Percentiles rank a stretch among this genome's conserved stretches.
These are phyloP conservation scores for Diarsia rubi DNA, from an alignment of 2,888 invertebrate species.

Conservation along the genomic window DNA sequence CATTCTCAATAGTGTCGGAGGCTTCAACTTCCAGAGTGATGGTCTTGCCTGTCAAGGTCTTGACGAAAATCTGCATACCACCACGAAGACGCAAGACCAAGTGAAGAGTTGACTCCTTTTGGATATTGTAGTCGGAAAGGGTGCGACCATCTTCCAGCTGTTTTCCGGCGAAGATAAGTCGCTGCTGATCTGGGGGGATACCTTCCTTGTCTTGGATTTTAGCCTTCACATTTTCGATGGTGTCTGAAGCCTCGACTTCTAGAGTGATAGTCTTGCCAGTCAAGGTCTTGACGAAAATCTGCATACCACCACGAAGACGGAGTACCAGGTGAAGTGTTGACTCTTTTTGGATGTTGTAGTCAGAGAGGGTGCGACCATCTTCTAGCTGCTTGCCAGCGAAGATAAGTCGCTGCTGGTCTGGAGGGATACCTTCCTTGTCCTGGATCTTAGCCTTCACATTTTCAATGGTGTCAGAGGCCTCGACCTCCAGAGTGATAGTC, in stretches of 20 bases:
- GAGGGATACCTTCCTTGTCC: slow-evolving; percentile 83
- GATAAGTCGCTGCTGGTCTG: slow-evolving; percentile 82
- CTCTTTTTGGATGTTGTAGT: slow-evolving; percentile 82
- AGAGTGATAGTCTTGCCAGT: slow-evolving; percentile 82
- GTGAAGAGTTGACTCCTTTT: slow-evolving; percentile 83
- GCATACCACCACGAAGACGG: slow-evolving; percentile 83
- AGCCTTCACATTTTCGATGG: slow-evolving; percentile 83
- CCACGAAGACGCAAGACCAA: slow-evolving; percentile 75
- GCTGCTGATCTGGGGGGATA: slow-evolving; percentile 82
- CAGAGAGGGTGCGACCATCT: slow-evolving; percentile 80
- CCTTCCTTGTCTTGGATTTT: slow-evolving; percentile 83
- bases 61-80: slow-evolving; percentile 83
- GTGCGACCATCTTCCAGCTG: slow-evolving; percentile 85
- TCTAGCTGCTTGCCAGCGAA: slow-evolving; percentile 82
- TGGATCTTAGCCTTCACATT: slow-evolving; percentile 86
- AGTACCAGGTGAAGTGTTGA: slow-evolving; percentile 79
- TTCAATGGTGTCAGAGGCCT: slow-evolving; percentile 83
- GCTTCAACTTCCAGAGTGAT: slow-evolving; percentile 81
- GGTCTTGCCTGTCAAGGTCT: slow-evolving; percentile 80
- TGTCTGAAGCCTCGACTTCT: slow-evolving; percentile 80
- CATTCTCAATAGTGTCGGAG: slow-evolving; percentile 84
- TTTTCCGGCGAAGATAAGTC: slow-evolving; percentile 81
- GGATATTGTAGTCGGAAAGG: slow-evolving; percentile 83
- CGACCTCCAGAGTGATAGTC: slow-evolving; percentile 80
- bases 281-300: slow-evolving; percentile 82